phyloP scores from a whole-genome alignment of 1,140 invertebrate species.

The Calosoma granatense region DNA sequence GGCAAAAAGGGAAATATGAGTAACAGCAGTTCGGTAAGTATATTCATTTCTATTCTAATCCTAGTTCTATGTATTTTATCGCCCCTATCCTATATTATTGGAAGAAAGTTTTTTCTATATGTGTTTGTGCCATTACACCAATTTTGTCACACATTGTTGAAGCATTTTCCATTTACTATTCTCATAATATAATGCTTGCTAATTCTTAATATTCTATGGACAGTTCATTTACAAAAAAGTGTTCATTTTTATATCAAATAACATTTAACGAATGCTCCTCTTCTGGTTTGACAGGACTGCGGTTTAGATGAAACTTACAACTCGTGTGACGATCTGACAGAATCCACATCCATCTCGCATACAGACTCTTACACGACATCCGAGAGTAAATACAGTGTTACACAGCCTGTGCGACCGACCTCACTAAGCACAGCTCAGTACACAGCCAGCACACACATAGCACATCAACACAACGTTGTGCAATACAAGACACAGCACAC shows the following conservation, averaged over 20 bases:
- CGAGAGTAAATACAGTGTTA: constrained; percentile 12
- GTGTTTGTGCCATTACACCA: no score
- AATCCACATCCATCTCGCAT: constrained; percentile 39
- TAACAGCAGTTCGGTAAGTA: constrained; percentile 44
- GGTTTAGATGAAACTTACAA: constrained; percentile 59
- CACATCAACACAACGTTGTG: constrained; percentile 13
- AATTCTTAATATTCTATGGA: no score
- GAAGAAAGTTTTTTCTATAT: no score
- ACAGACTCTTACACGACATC: not conserved
- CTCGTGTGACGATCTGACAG: constrained; percentile 52
- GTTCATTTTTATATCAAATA: no score
- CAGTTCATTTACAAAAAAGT: no score
- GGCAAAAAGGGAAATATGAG: constrained; percentile 33
- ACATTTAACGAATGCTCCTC: no score
- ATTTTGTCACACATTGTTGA: no score
- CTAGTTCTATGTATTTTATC: no score
- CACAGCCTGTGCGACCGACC: constrained; percentile 12
- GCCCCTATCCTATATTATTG: no score
- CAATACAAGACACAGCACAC: constrained; percentile 13
- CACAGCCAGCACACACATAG: constrained; percentile 14
- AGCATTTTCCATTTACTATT: no score
- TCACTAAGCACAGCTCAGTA: constrained; percentile 23
- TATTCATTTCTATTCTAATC: no score
- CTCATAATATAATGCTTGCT: no score
- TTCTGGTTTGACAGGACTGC: constrained; percentile 57